Conservation (phyloP, 2,797 vertebrate species). For the Threskiornis aethiopicus region DNA sequence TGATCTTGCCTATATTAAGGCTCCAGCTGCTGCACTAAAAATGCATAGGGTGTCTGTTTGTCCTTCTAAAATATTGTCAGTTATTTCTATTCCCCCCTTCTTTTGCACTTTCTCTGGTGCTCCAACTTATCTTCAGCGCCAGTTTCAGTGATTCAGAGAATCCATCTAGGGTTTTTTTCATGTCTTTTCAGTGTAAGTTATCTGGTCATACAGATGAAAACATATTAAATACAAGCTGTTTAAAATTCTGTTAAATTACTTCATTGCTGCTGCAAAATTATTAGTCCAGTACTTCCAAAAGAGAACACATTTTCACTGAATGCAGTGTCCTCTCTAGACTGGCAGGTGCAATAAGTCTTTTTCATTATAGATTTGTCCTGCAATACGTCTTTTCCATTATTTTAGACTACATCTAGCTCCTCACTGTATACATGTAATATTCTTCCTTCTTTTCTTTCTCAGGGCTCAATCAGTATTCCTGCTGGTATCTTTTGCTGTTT, state of each 20-base stretch:
- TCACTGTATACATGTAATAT: accelerated
- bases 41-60: neutral
- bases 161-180: neutral
- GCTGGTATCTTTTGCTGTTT: neutral
- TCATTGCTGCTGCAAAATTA: neutral
- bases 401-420: neutral
- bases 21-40: neutral
- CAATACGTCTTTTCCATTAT: accelerated
- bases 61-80: neutral
- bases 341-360: neutral
- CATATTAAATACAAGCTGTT: accelerated
- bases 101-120: neutral
- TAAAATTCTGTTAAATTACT: neutral
- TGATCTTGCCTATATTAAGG: neutral
- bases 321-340: neutral
- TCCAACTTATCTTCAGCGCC: neutral
- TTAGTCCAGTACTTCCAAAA: neutral
- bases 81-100: neutral
- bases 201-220: neutral
- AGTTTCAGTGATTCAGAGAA: neutral
- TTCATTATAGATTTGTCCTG: neutral
- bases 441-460: neutral
- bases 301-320: neutral
- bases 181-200: neutral
- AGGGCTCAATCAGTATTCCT: neutral